Base-by-base conservation (phyloP, 2,113 vertebrate species). In the Erythrocercus mccallii region DNA sequence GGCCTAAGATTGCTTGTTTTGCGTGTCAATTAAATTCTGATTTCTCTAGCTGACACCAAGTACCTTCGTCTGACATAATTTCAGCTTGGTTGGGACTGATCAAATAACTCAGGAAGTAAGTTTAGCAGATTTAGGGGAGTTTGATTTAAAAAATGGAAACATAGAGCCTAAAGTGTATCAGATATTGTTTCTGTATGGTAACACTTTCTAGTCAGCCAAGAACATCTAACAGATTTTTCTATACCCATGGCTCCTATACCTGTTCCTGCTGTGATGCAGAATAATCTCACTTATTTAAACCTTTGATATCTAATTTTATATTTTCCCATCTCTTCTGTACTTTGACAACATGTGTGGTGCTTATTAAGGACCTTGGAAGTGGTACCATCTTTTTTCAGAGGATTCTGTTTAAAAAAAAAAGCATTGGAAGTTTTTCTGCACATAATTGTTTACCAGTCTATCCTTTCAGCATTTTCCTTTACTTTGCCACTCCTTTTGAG, bases 331-430 rank as follows among this genome's bases (percentile, higher is more conserved):
- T 78, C n/a, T 68, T 68, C 48, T 60, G 13, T 38, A 33, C 27
- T 25, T 35, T 77, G 44, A 35, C 24, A 77, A 33, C 5, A 1
- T 61, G 57, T 1, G 3, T 0, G 0, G 13, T 74, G 13, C 3
- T 80, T 57, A 50, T 23, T 19, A 74, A 80, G 37, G 25, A 64
- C n/a, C n/a, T 80, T 80, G n/a, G 37, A 73, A 71, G 10, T 27
- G 11, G 13, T 64, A 6, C 13, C 23, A 83, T 47, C 20, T 54
- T 86, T 90, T 82, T 33, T 93, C 65, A 68, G 33, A 78, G 44
- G 6, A 13, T 88, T 88, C 15, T 86, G 33, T 31, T 33, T 27
- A 42, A 44, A 33, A 42, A 45, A 45, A 73, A 37, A 77, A 18
- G 2, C n/a, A 44, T 20, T 78, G 44, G 21, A 81, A 70, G 3